Conservation (phyloP, 2,113 vertebrate species). For the Crotalus tigris region DNA sequence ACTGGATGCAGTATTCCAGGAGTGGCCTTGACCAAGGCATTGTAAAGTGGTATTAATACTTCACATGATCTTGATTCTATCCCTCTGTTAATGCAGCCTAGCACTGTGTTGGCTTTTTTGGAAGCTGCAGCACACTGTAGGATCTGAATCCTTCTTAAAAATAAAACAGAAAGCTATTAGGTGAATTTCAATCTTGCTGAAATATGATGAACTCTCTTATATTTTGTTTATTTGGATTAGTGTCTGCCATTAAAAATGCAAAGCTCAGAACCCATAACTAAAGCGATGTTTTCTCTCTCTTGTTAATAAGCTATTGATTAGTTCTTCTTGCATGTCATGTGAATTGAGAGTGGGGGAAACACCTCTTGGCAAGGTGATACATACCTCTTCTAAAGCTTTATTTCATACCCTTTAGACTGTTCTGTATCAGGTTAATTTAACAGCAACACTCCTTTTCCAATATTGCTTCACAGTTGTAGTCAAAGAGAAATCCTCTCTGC, state of each 20-base stretch:
- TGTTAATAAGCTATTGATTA: neutral
- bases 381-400: neutral
- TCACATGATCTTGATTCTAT: too few species aligned
- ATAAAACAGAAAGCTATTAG: neutral
- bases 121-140: too few species aligned
- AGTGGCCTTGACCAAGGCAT: too few species aligned
- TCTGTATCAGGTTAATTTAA: slow-evolving; percentile 3
- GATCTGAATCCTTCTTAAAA: neutral
- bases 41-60: too few species aligned
- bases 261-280: neutral
- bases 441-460: neutral
- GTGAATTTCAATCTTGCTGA: neutral
- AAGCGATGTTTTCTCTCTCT: neutral
- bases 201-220: neutral
- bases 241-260: neutral
- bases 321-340: neutral
- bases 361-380: neutral
- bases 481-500: slow-evolving; percentile 2
- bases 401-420: neutral
- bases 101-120: too few species aligned
- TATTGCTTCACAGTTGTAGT: neutral
- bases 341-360: neutral
- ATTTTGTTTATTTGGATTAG: neutral
- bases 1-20: too few species aligned
- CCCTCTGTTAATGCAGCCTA: too few species aligned